A percentile compares a stretch with the other conserved stretches of the same genome.
phyloP scores from a whole-genome alignment of 2,888 invertebrate species.

The Lasioglossum leucozonium region DNA sequence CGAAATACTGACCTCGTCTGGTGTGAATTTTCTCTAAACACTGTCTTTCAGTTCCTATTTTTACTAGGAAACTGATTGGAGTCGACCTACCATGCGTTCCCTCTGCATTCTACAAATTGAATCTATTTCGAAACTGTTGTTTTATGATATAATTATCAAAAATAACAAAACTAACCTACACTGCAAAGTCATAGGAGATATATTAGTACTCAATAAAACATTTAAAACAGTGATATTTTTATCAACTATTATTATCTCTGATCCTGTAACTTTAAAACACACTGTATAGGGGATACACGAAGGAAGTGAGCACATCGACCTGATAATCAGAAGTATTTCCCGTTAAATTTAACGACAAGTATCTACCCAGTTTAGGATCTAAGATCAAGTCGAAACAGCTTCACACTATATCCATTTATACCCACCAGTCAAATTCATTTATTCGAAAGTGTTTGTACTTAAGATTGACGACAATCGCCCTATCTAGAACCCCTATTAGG shows the following conservation, averaged over 20 bases:
- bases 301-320: neutral
- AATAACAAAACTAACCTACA: neutral
- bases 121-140: neutral
- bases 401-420: neutral
- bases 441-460: neutral
- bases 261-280: neutral
- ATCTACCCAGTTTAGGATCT: neutral
- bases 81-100: neutral
- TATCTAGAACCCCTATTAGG: too few species aligned
- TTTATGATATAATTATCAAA: neutral
- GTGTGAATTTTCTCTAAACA: neutral
- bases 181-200: neutral
- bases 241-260: neutral
- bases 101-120: neutral
- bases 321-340: neutral
- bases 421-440: neutral
- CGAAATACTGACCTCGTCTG: neutral
- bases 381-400: neutral
- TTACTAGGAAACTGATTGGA: neutral
- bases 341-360: neutral
- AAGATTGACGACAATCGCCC: neutral
- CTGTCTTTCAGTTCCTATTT: neutral
- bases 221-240: too few species aligned
- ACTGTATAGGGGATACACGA: neutral
- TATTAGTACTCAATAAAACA: too few species aligned